Base-by-base conservation (phyloP, 2,797 vertebrate genomes). In the Falco biarmicus region DNA sequence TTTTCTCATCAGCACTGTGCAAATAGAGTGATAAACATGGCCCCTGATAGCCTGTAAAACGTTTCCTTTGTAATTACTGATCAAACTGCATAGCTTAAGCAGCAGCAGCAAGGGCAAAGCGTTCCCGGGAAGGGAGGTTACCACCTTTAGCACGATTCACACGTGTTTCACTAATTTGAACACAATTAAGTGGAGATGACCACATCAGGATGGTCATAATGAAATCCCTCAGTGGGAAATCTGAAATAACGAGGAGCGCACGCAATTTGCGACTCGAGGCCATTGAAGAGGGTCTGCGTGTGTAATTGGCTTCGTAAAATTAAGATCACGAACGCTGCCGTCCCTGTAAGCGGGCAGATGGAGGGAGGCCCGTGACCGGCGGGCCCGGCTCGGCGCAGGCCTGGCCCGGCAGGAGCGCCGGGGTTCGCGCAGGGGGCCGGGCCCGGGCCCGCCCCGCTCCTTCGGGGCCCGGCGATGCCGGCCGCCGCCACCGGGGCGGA, bases 321-420 rank as follows among this genome's bases (percentile, higher is more conserved):
- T 26, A 53, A 60, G 51, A 57, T 66, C 11, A 5, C 2, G 57
- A 69, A 39, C 0, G 29, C 56, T 28, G 28, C 47, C 26, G 28
- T 20, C 70, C 59, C 1, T 10, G 25, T 18, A 54, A 26, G 34
- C 5, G 34, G 18, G 22, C 14, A 11, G 11, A 7, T 2, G 4
- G 14, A 34, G 9, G 19, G 26, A 43, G 16, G 34, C 13, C n/a
- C 28, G 8, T 1, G 9, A 31, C n/a, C 15, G 0, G 28, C 24
- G 53, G 34, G 34, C 47, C 47, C 6, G 37, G 31, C n/a, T 56
- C 41, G 59, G 70, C 43, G n/a, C 77, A 59, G 85, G 50, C 70
- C 31, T 10, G 3, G 17, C 3, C 21, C 43, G 20, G 41, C 34
- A 8, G 26, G 11, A 63, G 60, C 65, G 14, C 19, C 19, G 4